A percentile compares a stretch with the other conserved stretches of the same genome.
These are phyloP conservation scores for Himalopsyche kuldschensis DNA, from an alignment of 2,888 invertebrate genomes.

Conservation along the genomic window DNA sequence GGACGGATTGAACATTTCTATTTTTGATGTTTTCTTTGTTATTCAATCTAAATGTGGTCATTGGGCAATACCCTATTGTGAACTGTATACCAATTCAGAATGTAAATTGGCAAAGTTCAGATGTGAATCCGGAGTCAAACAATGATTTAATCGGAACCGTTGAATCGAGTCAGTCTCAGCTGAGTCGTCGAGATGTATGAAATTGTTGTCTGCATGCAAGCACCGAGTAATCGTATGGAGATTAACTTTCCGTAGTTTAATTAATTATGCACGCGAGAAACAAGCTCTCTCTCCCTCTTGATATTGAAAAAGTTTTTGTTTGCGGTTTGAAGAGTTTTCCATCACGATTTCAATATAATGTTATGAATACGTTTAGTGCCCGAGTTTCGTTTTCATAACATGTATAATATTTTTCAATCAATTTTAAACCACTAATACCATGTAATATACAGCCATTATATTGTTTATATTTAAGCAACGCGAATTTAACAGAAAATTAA, in stretches of 20 bases:
- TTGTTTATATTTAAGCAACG: too few species aligned
- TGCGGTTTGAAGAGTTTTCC: background rate
- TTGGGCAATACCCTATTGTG: background rate
- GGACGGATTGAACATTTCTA: too few species aligned
- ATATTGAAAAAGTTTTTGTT: conserved; percentile 4
- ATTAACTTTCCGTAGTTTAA: conserved; percentile 12
- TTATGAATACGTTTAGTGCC: background rate
- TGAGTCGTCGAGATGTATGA: background rate
- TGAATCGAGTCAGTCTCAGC: background rate
- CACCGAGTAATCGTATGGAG: conserved; percentile 15
- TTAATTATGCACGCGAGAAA: conserved; percentile 3
- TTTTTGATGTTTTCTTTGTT: background rate
- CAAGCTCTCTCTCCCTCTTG: background rate
- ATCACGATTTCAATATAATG: background rate
- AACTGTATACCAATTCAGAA: conserved; percentile 3
- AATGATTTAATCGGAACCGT: background rate
- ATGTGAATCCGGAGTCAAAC: background rate
- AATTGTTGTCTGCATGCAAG: conserved; percentile 8
- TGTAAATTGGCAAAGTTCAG: conserved; percentile 15
- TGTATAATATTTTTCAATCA: background rate
- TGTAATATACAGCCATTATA: too few species aligned
- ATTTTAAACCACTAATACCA: too few species aligned
- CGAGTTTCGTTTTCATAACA: background rate
- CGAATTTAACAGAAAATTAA: too few species aligned
- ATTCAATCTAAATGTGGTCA: background rate